Evolutionary conservation across 2,888 invertebrate species (phyloP).

Genomic region (Glyphotaelius pellucidus): DNA sequence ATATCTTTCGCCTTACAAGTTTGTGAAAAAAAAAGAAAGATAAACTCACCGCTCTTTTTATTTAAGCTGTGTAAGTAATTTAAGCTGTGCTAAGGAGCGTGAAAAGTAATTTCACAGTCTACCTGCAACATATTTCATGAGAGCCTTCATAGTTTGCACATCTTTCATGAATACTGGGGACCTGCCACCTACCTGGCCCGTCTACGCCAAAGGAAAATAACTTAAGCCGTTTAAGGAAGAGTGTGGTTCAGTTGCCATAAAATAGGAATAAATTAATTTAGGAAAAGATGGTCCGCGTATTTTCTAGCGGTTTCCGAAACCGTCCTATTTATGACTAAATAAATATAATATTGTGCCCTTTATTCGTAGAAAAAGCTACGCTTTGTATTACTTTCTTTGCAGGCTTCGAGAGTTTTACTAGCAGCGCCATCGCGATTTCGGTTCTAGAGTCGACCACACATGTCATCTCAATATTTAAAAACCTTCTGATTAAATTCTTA

Average conservation of each 20-base stretch:
- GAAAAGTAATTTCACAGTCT: slow-evolving; percentile 20
- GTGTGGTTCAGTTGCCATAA: not conserved
- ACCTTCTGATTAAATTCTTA: no score
- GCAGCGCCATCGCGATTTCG: no score
- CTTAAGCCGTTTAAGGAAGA: not conserved
- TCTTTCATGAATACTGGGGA: not conserved
- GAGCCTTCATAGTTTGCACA: not conserved
- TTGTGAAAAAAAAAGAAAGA: not conserved
- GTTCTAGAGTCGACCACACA: no score
- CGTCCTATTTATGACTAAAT: not conserved
- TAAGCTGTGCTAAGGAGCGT: not conserved
- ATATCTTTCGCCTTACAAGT: not conserved
- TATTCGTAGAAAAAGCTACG: not conserved
- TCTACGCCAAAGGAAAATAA: not conserved
- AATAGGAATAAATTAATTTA: not conserved
- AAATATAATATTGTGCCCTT: not conserved
- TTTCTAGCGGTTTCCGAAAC: not conserved
- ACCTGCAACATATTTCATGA: not conserved
- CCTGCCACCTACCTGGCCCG: not conserved
- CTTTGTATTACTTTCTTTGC: not conserved
- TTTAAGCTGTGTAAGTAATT: not conserved
- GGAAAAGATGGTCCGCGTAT: not conserved
- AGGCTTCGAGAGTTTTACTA: not conserved
- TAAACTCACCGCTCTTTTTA: not conserved
- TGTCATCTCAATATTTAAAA: no score